Conservation (phyloP, 2,888 invertebrate genomes). For the Microplitis deprimator region DNA sequence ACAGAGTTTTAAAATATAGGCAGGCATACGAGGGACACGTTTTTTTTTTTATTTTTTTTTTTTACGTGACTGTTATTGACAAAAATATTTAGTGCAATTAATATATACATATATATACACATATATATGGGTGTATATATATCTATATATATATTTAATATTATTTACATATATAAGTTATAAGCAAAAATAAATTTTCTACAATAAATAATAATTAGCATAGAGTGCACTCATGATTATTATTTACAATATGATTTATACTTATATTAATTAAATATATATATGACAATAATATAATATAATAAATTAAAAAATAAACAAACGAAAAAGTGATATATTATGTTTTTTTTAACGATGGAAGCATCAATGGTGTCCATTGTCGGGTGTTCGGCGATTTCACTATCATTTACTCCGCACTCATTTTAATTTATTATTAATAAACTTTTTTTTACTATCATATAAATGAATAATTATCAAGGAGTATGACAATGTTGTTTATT, state of each 20-base stretch:
- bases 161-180: constrained; percentile 37
- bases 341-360: constrained; percentile 33
- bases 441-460: not conserved
- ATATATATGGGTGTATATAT: constrained; percentile 22
- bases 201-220: constrained; percentile 3
- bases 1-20: too few species aligned
- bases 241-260: not conserved
- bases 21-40: not conserved
- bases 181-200: constrained; percentile 23
- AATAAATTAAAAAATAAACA: not conserved
- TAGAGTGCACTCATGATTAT: constrained; percentile 1
- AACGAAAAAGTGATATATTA: not conserved
- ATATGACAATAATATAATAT: not conserved
- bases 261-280: constrained; percentile 5
- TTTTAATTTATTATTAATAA: not conserved
- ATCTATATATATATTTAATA: constrained; percentile 26
- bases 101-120: constrained; percentile 20
- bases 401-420: not conserved
- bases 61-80: not conserved
- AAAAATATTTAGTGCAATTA: not conserved
- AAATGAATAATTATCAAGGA: constrained; percentile 4
- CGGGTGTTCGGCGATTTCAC: constrained; percentile 7
- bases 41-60: not conserved
- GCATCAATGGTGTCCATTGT: constrained; percentile 36
- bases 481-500: not conserved